A percentile compares a stretch with the other conserved stretches of the same genome.
Evolutionary conservation across 2,888 invertebrate species (phyloP).

Genomic region (Empis livida): DNA sequence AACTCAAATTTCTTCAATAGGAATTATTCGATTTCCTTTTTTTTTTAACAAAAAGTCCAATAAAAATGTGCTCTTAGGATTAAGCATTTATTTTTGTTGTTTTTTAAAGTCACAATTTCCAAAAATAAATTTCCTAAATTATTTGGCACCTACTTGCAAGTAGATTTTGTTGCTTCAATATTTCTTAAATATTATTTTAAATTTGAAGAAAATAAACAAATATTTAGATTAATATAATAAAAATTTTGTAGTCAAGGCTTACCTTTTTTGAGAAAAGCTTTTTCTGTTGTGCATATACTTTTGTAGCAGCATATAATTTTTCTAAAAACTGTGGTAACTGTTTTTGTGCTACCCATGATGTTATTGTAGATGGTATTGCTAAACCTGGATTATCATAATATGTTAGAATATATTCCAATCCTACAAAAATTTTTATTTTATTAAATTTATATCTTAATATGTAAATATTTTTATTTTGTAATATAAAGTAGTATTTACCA

Average conservation of each 20-base stretch:
- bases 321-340: conserved; percentile 66
- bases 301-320: conserved; percentile 55
- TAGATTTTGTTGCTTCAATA: too few relatives aligned
- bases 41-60: too few relatives aligned
- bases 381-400: conserved; percentile 81
- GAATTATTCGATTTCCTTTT: too few relatives aligned
- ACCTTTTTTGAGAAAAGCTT: not conserved
- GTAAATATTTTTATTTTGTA: not conserved
- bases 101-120: too few relatives aligned
- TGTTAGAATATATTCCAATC: conserved; percentile 71
- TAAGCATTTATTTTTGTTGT: too few relatives aligned
- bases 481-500: conserved; percentile 20
- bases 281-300: conserved; percentile 38
- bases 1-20: too few relatives aligned
- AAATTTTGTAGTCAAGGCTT: not conserved
- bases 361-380: conserved; percentile 55
- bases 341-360: conserved; percentile 60
- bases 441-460: not conserved
- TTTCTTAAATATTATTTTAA: too few relatives aligned
- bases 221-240: too few relatives aligned
- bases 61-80: too few relatives aligned
- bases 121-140: too few relatives aligned
- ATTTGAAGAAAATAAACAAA: too few relatives aligned
- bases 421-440: conserved; percentile 24
- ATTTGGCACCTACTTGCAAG: too few relatives aligned